Base-by-base conservation (phyloP, 1,140 invertebrate species). In the Metopolophium dirhodum region DNA sequence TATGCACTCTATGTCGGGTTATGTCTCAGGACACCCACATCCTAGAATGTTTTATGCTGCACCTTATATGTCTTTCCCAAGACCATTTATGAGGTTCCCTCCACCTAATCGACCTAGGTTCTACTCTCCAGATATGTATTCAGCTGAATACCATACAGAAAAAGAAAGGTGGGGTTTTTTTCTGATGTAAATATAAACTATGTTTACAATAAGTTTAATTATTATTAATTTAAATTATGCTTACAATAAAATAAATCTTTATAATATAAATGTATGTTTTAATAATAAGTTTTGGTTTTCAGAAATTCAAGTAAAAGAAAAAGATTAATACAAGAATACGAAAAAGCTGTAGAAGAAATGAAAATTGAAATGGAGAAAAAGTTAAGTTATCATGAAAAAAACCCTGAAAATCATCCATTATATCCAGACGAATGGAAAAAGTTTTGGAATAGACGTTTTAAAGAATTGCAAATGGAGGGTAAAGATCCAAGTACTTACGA, bases 391-490 rank as follows among this genome's bases (percentile, higher is more conserved):
- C 97, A 98, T 94, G 97, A 98, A 94, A 97, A 97, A 94, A 97
- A 97, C 95, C 98, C 98, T 0, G 97, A 98, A 94, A 98, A 98
- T 94, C 98, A 98, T 96, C 97, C 97, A 0, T 96, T 97, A 11
- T 98, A 98, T 94, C 97, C 97, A 0, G 97, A 97, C 37, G 98
- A 98, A 94, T 98, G 98, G 98, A 98, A 98, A 94, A 97, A 97
- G 94, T 98, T 98, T 94, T 98, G 97, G 97, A 97, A 97, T 94
- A 95, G 96, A 11, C 96, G 97, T 0, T 98, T 98, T 94, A 98
- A 98, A 95, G 97, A 98, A 95, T 95, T 98, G 85, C 94, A 95
- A 93, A 86, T 93, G 23, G 91, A 94, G 45, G 94, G 94, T 35
- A 97, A 97, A 94, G 97, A 98, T 95, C 96, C 97, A 0, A 96